Evolutionary conservation across 2,888 invertebrate species (phyloP).

Genomic region (Cosmopolites sordidus): DNA sequence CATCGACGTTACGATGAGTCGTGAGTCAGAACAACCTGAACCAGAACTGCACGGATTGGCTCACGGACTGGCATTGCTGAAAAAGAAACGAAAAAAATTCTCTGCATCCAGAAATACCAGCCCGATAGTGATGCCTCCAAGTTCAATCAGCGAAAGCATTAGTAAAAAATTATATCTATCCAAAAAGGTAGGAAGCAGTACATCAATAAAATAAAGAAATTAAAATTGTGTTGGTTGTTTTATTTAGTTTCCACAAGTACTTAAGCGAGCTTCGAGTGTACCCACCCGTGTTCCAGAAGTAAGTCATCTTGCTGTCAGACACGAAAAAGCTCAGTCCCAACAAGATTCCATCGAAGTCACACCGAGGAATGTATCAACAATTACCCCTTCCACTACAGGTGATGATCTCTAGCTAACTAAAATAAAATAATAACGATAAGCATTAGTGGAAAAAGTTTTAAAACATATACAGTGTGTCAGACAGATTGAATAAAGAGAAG

Average conservation of each 20-base stretch:
- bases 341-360: slow-evolving; percentile 54
- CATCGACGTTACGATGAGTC: slow-evolving; percentile 44
- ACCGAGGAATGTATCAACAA: slow-evolving; percentile 36
- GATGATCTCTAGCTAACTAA: too few relatives aligned
- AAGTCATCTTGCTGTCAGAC: slow-evolving; percentile 45
- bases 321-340: slow-evolving; percentile 61
- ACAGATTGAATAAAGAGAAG: too few relatives aligned
- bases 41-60: slow-evolving; percentile 47
- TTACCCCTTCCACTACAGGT: slow-evolving; percentile 57
- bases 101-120: slow-evolving; percentile 71
- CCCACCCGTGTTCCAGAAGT: slow-evolving; percentile 56
- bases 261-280: slow-evolving; percentile 69
- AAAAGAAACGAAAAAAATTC: slow-evolving; percentile 78
- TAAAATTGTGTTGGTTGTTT: neutral
- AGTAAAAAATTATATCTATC: slow-evolving; percentile 20
- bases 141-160: slow-evolving; percentile 10
- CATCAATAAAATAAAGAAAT: too few relatives aligned
- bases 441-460: too few relatives aligned
- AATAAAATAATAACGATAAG: too few relatives aligned
- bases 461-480: too few relatives aligned
- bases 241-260: slow-evolving; percentile 48
- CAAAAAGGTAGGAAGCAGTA: slow-evolving; percentile 23
- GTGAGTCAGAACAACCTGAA: slow-evolving; percentile 28
- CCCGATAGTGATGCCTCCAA: slow-evolving; percentile 49
- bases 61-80: slow-evolving; percentile 67